Evolutionary conservation across 2,888 invertebrate species (phyloP).

Genomic region (Cataglyphis rosenhaueri): DNA sequence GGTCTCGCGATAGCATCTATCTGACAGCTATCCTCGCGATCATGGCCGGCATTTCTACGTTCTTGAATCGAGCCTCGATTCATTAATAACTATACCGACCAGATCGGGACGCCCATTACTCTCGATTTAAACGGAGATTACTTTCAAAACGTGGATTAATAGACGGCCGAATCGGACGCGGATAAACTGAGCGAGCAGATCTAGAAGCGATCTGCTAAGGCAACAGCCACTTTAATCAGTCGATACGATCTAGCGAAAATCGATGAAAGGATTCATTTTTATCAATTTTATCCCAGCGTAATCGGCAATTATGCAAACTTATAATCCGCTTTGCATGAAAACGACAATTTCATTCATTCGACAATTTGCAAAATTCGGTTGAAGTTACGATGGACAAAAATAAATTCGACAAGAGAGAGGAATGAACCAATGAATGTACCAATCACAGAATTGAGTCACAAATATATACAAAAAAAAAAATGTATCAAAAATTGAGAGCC

Average conservation of each 20-base stretch:
- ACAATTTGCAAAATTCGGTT: background rate
- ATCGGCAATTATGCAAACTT: constrained; percentile 26
- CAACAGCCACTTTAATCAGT: constrained; percentile 13
- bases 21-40: constrained; percentile 47
- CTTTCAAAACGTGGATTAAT: constrained; percentile 48
- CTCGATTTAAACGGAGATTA: constrained; percentile 58
- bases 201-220: constrained; percentile 22
- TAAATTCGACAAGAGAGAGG: background rate
- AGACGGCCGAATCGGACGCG: constrained; percentile 19
- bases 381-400: background rate
- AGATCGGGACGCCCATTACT: constrained; percentile 47
- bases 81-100: constrained; percentile 68
- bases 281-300: constrained; percentile 26
- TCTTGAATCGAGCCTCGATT: constrained; percentile 52
- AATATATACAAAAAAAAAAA: background rate
- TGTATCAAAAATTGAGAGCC: background rate
- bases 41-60: constrained; percentile 49
- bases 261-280: constrained; percentile 6
- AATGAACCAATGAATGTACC: background rate
- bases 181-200: background rate
- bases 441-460: background rate
- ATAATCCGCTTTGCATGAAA: background rate
- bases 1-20: constrained; percentile 59
- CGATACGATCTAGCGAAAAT: background rate
- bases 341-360: too few relatives aligned